Conservation (phyloP, 2,113 vertebrate genomes). For the Centropus unirufus region DNA sequence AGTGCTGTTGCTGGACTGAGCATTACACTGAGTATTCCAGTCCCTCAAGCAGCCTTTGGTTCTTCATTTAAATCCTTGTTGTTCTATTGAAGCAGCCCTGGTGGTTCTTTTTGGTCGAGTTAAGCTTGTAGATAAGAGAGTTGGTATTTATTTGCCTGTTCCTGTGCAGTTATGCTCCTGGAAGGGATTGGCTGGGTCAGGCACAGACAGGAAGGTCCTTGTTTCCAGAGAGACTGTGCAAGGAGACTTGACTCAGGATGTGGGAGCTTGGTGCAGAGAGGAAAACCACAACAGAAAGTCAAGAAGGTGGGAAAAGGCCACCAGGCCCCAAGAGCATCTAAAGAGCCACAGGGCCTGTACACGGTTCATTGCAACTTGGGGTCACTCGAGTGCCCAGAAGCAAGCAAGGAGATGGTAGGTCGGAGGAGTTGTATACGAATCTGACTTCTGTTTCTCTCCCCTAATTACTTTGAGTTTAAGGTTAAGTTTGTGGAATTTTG, state of each 20-base stretch:
- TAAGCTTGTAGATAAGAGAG: not conserved
- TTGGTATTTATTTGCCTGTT: not conserved
- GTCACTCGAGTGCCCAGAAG: not conserved
- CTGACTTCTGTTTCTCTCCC: not conserved
- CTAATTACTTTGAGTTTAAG: not conserved
- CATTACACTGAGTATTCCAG: no score
- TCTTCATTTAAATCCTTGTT: not conserved
- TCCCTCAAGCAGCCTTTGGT: not conserved
- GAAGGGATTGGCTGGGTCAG: not conserved
- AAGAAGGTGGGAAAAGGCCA: not conserved
- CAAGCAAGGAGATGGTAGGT: not conserved
- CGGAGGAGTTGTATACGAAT: not conserved
- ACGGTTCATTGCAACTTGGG: not conserved
- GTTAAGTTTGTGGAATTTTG: not conserved
- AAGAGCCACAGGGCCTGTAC: accelerated
- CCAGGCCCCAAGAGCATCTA: not conserved
- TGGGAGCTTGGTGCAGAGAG: not conserved
- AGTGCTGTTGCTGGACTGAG: not conserved
- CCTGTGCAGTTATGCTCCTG: not conserved
- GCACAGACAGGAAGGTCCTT: not conserved
- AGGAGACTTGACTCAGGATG: not conserved
- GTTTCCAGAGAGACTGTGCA: not conserved
- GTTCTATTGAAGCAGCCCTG: not conserved
- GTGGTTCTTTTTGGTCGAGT: not conserved
- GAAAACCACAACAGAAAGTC: not conserved